phyloP scores from a whole-genome alignment of 2,888 invertebrate species.

The Dromius quadrimaculatus region DNA sequence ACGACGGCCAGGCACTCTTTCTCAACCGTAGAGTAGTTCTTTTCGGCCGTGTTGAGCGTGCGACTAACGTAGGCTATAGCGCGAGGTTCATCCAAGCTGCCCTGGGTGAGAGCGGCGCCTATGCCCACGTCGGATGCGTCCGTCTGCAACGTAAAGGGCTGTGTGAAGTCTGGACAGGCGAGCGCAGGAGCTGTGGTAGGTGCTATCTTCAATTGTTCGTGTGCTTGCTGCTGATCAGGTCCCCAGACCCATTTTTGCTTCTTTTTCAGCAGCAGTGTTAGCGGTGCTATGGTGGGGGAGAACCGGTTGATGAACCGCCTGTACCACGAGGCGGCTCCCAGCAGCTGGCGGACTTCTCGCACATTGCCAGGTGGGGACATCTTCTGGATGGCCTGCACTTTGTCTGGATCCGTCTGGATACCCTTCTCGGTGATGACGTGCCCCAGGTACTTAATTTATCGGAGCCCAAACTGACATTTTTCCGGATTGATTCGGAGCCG shows the following conservation, averaged over 20 bases:
- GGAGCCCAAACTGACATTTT: conserved; percentile 56
- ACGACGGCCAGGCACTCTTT: conserved; percentile 49
- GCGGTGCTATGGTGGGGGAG: background rate
- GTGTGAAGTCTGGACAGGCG: conserved; percentile 17
- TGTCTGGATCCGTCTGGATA: conserved; percentile 46
- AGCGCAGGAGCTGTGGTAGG: conserved; percentile 34
- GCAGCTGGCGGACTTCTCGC: no score
- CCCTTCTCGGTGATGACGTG: conserved; percentile 46
- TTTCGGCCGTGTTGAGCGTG: background rate
- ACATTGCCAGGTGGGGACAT: conserved; percentile 48
- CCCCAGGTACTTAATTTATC: conserved; percentile 54
- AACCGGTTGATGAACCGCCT: background rate
- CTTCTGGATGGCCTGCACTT: conserved; percentile 49
- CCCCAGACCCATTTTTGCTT: conserved; percentile 35
- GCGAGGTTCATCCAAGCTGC: background rate
- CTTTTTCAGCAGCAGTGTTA: background rate
- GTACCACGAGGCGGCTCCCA: no score
- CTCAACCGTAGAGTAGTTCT: conserved; percentile 31
- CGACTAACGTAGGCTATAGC: conserved; percentile 37
- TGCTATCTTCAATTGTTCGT: no score
- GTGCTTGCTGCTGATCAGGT: background rate
- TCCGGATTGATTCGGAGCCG: conserved; percentile 55
- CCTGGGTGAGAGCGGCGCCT: no score
- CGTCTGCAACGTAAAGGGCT: conserved; percentile 37
- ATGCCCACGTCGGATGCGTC: background rate